Evolutionary conservation across 2,888 invertebrate genomes (phyloP).

Genomic region (Zeuzera pyrina): DNA sequence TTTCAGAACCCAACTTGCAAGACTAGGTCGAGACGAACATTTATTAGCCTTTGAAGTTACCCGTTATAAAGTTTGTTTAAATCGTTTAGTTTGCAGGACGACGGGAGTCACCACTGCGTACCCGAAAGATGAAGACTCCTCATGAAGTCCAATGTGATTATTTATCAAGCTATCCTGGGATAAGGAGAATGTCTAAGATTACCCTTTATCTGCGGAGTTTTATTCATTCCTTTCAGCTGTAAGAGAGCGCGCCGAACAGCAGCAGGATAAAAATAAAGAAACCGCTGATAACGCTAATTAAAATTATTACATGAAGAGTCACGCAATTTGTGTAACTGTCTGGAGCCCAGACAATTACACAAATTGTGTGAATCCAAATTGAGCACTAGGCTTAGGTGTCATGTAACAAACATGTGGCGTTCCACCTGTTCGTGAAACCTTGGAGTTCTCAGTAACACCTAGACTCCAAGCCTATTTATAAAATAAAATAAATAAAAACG

Average conservation of each 20-base stretch:
- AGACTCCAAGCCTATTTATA: no score
- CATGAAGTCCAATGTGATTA: not conserved
- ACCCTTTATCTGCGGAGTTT: not conserved
- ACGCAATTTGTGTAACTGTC: no score
- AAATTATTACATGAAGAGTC: no score
- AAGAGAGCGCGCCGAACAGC: not conserved
- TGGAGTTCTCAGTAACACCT: no score
- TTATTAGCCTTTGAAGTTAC: not conserved
- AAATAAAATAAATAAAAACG: no score
- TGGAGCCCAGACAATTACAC: no score
- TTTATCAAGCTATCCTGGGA: slow-evolving; percentile 1
- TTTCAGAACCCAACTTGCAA: slow-evolving; percentile 17
- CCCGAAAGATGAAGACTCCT: slow-evolving; percentile 1
- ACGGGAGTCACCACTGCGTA: not conserved
- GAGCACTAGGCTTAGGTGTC: no score
- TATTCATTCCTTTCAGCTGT: not conserved
- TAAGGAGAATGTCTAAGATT: slow-evolving; percentile 1
- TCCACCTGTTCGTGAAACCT: no score
- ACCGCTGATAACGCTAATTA: not conserved
- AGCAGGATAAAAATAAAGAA: not conserved
- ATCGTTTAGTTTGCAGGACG: not conserved
- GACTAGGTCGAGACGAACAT: not conserved
- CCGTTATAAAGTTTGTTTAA: slow-evolving; percentile 1
- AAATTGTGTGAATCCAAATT: no score
- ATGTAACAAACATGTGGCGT: no score